Base-by-base conservation (phyloP, 2,888 invertebrate species). In the Erebia aethiops region DNA sequence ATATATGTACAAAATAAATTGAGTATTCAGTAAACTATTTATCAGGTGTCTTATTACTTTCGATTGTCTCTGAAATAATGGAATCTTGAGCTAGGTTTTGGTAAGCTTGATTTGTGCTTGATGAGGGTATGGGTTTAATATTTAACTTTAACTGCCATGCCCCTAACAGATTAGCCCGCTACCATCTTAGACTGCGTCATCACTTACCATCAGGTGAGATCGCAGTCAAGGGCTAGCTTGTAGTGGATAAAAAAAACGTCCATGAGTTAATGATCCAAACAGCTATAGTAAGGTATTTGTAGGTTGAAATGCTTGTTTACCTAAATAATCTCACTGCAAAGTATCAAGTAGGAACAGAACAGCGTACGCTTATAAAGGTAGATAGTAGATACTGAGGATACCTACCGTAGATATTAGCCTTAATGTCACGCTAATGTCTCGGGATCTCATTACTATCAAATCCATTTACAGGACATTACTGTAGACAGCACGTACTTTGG, bases 391-490 rank as follows among this genome's bases (percentile, higher is more conserved):
- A 35, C 35, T 35, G 35, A 35, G 35, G 35, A 14, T 18, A 61
- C 18, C 13, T 18, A 61, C 18, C 13, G 11, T 61, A 61, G 46
- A 11, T 46, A 46, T 62, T 49, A 62, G 49, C 62, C 49, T 14
- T 62, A 16, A 46, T 49, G 62, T 62, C 21, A 62, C 62, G 62
- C 62, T 46, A 62, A 62, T 62, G 62, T 62, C 8, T 10, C 62
- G 21, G 18, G 62, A 62, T 62, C 62, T 62, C 46, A 46, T 62
- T 62, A 62, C 62, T 49, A 49, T 49, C 14, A 62, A 62, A 62
- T 46, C 62, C 62, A 62, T 62, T 62, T 49, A 62, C 49, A 13
- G 46, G 62, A 18, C 21, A 62, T 18, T 49, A 49, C 61, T 61
- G 14, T 21, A 49, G 18, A 21, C 46, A 62, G 21, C 46, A 21